Conservation (phyloP, 2,888 invertebrate species). For the Encarsia formosa region DNA sequence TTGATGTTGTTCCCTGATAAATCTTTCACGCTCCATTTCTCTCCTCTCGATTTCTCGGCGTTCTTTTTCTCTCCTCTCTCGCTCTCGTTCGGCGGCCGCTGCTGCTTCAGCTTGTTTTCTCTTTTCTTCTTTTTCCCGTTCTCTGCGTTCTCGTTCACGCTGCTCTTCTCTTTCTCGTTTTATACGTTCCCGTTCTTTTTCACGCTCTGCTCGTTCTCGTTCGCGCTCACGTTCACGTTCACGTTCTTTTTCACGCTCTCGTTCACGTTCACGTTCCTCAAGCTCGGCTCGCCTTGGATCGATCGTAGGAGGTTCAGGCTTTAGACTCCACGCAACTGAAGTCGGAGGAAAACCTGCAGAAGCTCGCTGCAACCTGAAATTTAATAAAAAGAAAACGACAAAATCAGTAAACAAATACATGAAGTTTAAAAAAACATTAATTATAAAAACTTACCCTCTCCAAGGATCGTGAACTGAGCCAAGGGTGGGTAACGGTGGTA, state of each 20-base stretch:
- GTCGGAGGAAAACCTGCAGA: slow-evolving; percentile 58
- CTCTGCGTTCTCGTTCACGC: slow-evolving; percentile 40
- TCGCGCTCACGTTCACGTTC: slow-evolving; percentile 53
- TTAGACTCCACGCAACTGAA: slow-evolving; percentile 62
- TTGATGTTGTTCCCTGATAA: slow-evolving; percentile 44
- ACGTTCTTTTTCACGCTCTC: slow-evolving; percentile 48
- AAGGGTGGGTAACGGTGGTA: slow-evolving; percentile 55
- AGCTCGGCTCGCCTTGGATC: slow-evolving; percentile 59
- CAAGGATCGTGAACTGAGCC: slow-evolving; percentile 63
- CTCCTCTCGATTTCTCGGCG: slow-evolving; percentile 45
- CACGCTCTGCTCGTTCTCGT: slow-evolving; percentile 24
- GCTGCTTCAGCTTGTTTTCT: slow-evolving; percentile 40
- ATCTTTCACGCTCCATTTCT: slow-evolving; percentile 47
- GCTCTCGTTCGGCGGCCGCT: slow-evolving; percentile 34
- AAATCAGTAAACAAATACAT: background rate
- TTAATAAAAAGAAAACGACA: background rate
- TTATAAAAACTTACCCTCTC: slow-evolving; percentile 56
- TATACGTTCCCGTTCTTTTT: slow-evolving; percentile 18
- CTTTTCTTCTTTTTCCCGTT: slow-evolving; percentile 52
- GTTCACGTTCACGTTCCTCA: slow-evolving; percentile 54
- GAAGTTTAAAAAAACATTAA: background rate
- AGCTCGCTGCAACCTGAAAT: slow-evolving; percentile 57
- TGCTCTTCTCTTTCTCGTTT: slow-evolving; percentile 48
- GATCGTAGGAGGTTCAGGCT: slow-evolving; percentile 62
- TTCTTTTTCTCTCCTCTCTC: slow-evolving; percentile 41